phyloP scores from a whole-genome alignment of 2,888 invertebrate species.

The Hemistola chrysoprasaria region DNA sequence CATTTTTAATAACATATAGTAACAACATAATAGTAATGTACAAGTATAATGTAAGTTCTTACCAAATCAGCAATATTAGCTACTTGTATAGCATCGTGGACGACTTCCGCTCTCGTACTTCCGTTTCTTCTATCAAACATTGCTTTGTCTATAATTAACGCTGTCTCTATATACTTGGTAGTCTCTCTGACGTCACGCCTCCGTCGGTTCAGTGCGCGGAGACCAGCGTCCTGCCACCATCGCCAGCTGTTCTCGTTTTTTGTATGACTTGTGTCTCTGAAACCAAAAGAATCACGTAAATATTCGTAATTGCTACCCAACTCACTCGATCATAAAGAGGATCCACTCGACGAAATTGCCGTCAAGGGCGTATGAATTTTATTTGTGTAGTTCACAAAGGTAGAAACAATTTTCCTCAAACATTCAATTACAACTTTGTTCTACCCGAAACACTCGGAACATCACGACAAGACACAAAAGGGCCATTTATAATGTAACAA shows the following conservation, averaged over 20 bases:
- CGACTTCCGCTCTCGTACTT: slow-evolving; percentile 92
- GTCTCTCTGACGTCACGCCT: slow-evolving; percentile 93
- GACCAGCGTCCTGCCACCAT: slow-evolving; percentile 68
- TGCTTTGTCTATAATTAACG: slow-evolving; percentile 96
- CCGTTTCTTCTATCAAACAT: slow-evolving; percentile 97
- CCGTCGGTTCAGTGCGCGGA: slow-evolving; percentile 57
- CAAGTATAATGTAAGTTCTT: slow-evolving; percentile 62
- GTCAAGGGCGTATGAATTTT: slow-evolving; percentile 6
- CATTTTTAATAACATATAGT: too few species aligned
- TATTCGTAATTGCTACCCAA: too few species aligned
- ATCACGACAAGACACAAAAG: slow-evolving; percentile 22
- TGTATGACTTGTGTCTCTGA: slow-evolving; percentile 44
- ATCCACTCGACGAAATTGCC: not conserved
- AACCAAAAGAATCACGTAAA: slow-evolving; percentile 1
- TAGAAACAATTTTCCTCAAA: slow-evolving; percentile 14
- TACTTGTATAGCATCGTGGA: slow-evolving; percentile 97
- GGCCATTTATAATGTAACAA: slow-evolving; percentile 31
- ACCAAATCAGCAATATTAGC: slow-evolving; percentile 99
- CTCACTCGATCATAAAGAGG: too few species aligned
- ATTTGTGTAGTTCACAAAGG: slow-evolving; percentile 13
- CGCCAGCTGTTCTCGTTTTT: slow-evolving; percentile 60
- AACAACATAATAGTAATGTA: too few species aligned
- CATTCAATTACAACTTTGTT: slow-evolving; percentile 25
- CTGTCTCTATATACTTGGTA: slow-evolving; percentile 97
- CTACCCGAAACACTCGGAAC: slow-evolving; percentile 19